Evolutionary conservation across 2,888 invertebrate species (phyloP).

Genomic region (Hartigia nigra): DNA sequence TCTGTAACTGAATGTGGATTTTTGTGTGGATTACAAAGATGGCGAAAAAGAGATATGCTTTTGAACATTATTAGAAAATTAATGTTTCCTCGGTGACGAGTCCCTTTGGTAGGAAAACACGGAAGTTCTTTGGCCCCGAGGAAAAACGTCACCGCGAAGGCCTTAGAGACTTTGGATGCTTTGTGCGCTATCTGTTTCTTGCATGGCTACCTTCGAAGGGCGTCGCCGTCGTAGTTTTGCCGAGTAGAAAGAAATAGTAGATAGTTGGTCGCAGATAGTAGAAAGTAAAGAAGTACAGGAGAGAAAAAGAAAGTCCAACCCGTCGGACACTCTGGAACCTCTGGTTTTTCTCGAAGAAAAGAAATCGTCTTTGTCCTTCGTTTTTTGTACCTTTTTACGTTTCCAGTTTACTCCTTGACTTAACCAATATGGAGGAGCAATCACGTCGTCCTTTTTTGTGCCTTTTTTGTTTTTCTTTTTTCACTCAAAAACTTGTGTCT

Average conservation of each 20-base stretch:
- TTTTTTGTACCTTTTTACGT: conserved; percentile 1
- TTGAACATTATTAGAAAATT: neutral
- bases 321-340: conserved; percentile 11
- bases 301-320: neutral
- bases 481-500: neutral
- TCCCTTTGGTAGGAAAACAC: neutral
- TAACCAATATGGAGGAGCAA: conserved; percentile 2
- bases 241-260: neutral
- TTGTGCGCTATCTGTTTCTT: conserved; percentile 17
- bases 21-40: neutral
- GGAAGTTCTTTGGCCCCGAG: neutral
- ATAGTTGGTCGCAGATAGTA: conserved; percentile 2
- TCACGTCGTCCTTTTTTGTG: conserved; percentile 1
- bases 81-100: neutral
- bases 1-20: neutral
- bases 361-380: conserved; percentile 5
- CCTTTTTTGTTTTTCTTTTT: neutral
- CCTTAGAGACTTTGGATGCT: neutral
- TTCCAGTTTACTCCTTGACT: conserved; percentile 1
- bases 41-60: neutral
- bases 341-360: neutral
- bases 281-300: neutral
- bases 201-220: conserved; percentile 14
- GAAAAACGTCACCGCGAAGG: neutral
- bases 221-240: neutral